Base-by-base conservation (phyloP, 2,888 invertebrate genomes). In the Hemicrepidius hirtus region DNA sequence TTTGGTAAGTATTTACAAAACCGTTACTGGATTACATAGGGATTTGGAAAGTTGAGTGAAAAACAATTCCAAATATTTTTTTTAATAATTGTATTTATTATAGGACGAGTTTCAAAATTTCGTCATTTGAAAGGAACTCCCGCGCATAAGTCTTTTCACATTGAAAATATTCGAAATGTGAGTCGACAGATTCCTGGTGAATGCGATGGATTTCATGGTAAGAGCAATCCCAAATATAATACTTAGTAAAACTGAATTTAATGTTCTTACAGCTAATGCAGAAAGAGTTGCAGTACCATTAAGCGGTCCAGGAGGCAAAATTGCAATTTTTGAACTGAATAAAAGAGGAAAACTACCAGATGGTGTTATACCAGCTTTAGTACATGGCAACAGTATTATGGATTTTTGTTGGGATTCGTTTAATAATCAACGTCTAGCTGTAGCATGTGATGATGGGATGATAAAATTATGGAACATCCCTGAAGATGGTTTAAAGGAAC, bases 321-420 rank as follows among this genome's bases (percentile, higher is more conserved):
- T 98, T 63, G 95, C 95, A 53, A 91, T 98, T 41, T 90, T 97
- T 79, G 95, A 96, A 87, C 87, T 97, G 64, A 92, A 91, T 18
- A 92, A 93, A 81, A 90, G 93, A 0, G 94, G 94, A 0, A 91
- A 94, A 77, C 86, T 95, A 64, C 92, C 93, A 0, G 95, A 96
- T 81, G 95, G 93, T 73, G 95, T 93, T 24, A 93, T 92, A 79
- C 94, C 95, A 37, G 95, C 96, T n/a, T 87, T 98, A 79, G 94
- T 97, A 72, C 97, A 98, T 86, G 94, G 96, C 65, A 93, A 93
- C 78, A 94, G 93, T 80, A 92, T 97, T 40, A 94, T 95, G 90
- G 98, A 98, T 87, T 96, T 98, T 87, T 92, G 93, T 69, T 98
- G 96, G 95, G 97, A 98, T 89, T 98, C 98, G 0, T 97, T 97